These are phyloP conservation scores for Polia nebulosa DNA, from an alignment of 2,888 invertebrate genomes.

Conservation along the genomic window DNA sequence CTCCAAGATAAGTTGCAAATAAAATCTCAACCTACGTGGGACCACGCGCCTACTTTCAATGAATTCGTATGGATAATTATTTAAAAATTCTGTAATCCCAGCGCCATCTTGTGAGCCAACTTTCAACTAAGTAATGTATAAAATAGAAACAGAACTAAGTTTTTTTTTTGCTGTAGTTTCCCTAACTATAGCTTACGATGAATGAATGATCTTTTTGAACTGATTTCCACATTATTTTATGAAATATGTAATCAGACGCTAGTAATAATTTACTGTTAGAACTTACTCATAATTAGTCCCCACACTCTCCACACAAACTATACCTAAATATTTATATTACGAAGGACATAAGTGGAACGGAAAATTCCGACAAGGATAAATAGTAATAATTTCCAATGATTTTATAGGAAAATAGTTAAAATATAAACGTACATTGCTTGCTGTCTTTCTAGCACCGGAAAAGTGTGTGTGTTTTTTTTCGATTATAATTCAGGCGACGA, in stretches of 20 bases:
- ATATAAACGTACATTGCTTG: slow-evolving; percentile 2
- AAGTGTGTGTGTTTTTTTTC: background rate
- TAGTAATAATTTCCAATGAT: slow-evolving; percentile 19
- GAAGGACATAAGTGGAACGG: slow-evolving; percentile 27
- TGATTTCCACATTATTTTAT: background rate
- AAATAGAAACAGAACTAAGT: no score
- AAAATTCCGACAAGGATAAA: slow-evolving; percentile 41
- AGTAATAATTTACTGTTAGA: background rate
- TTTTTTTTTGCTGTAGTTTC: background rate
- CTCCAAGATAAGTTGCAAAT: slow-evolving; percentile 29
- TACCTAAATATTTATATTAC: slow-evolving; percentile 11
- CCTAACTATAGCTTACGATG: background rate
- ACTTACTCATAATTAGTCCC: background rate
- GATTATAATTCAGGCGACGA: background rate
- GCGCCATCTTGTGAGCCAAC: slow-evolving; percentile 41
- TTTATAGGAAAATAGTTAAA: slow-evolving; percentile 29
- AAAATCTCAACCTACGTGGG: slow-evolving; percentile 16
- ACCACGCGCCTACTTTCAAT: slow-evolving; percentile 11
- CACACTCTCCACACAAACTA: background rate
- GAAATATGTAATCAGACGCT: background rate
- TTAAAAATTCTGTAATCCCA: slow-evolving; percentile 5
- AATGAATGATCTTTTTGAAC: background rate
- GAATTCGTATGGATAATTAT: slow-evolving; percentile 25
- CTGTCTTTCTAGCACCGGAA: background rate
- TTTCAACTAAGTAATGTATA: background rate